Conservation (phyloP, 2,797 vertebrate genomes). For the Xiphorhynchus erythropygius region DNA sequence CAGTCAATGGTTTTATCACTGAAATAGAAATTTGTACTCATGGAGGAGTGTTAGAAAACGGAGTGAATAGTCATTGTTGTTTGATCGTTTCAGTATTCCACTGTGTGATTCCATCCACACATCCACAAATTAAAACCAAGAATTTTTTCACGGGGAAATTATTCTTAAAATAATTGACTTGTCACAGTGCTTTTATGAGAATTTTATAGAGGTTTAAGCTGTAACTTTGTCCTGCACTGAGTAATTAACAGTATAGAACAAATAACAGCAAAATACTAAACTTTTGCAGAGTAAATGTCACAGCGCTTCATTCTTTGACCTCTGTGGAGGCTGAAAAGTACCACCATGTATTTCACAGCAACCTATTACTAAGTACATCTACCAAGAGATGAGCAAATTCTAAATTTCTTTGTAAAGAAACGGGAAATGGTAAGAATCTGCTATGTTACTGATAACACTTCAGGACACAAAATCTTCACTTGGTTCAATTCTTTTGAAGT, state of each 20-base stretch:
- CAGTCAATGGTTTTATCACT: background rate
- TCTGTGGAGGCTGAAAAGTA: background rate
- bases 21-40: background rate
- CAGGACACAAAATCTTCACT: background rate
- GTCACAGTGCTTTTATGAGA: background rate
- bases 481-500: background rate
- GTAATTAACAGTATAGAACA: background rate
- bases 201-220: background rate
- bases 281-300: background rate
- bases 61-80: fast-evolving
- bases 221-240: background rate
- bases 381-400: background rate
- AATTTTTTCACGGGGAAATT: background rate
- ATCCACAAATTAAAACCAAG: background rate
- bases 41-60: background rate
- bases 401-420: background rate
- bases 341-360: background rate
- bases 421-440: background rate
- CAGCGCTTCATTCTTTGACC: background rate
- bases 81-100: background rate
- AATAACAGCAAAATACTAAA: background rate
- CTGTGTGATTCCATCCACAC: background rate
- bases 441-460: background rate
- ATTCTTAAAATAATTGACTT: background rate
- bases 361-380: background rate